Percentiles rank a stretch among this genome's conserved stretches.
Evolutionary conservation across 1,140 invertebrate genomes (phyloP).

Genomic region (Galendromus occidentalis): DNA sequence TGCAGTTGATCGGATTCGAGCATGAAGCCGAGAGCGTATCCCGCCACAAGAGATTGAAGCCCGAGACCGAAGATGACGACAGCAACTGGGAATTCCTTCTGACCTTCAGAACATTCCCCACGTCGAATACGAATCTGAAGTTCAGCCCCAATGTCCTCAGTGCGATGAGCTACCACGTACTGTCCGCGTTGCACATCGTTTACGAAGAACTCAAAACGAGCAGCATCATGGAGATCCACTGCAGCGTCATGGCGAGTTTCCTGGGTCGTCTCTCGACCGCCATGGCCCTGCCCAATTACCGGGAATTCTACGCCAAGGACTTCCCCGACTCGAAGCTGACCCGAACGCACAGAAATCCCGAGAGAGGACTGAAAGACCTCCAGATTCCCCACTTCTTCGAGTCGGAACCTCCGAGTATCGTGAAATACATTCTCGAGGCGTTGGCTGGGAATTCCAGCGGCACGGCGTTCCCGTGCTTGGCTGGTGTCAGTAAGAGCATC

Average conservation of each 20-base stretch:
- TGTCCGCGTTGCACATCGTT: background rate
- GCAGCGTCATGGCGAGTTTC: background rate
- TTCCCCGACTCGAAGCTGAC: conserved; percentile 42
- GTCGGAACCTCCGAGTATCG: conserved; percentile 18
- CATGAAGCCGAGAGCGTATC: background rate
- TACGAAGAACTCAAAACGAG: background rate
- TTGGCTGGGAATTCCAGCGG: conserved; percentile 6
- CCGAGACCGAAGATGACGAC: background rate
- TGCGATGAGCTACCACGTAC: background rate
- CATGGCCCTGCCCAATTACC: conserved; percentile 45
- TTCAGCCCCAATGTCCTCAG: background rate
- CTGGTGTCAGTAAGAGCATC: conserved; percentile 4
- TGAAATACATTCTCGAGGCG: background rate
- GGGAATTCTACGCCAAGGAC: conserved; percentile 64
- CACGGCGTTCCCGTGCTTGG: conserved; percentile 10
- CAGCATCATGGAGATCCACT: background rate
- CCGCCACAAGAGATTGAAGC: background rate
- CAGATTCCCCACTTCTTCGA: conserved; percentile 19
- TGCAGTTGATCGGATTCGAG: background rate
- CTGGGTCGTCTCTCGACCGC: background rate
- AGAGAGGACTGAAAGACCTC: conserved; percentile 22
- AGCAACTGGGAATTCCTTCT: background rate
- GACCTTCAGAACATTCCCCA: background rate
- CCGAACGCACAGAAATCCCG: conserved; percentile 23
- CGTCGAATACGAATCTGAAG: background rate